Percentiles rank a stretch among this genome's conserved stretches.
These are phyloP conservation scores for Junco hyemalis DNA, from an alignment of 2,113 vertebrate species.

Conservation along the genomic window DNA sequence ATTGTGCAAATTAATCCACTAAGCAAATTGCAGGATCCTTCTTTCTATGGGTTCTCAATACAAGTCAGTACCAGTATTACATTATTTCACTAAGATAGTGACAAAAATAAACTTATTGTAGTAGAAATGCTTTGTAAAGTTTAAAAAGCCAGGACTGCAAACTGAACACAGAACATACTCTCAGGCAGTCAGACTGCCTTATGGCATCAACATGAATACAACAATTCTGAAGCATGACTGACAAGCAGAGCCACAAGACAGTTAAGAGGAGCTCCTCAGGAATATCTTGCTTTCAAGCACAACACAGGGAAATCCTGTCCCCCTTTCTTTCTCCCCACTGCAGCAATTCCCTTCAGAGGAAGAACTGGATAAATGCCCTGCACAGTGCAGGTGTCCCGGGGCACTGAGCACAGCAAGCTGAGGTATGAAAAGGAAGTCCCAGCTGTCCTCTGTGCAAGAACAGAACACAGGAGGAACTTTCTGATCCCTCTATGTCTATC, in stretches of 20 bases:
- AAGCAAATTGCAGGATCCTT: neutral
- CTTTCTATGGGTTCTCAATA: neutral
- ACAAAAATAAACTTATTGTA: neutral
- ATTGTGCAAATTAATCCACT: neutral
- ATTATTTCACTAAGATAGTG: neutral
- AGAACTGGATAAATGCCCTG: neutral
- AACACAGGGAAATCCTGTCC: neutral
- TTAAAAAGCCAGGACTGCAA: neutral
- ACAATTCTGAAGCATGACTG: neutral
- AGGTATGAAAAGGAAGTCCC: neutral
- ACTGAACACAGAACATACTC: neutral
- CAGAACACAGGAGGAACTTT: neutral
- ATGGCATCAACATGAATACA: neutral
- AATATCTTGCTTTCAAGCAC: neutral
- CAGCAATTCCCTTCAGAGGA: neutral
- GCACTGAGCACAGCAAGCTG: neutral
- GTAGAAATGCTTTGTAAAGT: neutral
- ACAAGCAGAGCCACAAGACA: neutral
- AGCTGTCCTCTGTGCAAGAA: neutral
- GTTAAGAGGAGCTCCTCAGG: neutral
- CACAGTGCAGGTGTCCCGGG: neutral
- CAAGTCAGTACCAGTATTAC: neutral
- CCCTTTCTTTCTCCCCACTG: neutral
- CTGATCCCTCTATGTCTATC: neutral
- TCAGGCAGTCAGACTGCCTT: neutral